A percentile compares a stretch with the other conserved stretches of the same genome.
Conservation (phyloP, 1,140 invertebrate species). For the Lordiphosa mommai region DNA sequence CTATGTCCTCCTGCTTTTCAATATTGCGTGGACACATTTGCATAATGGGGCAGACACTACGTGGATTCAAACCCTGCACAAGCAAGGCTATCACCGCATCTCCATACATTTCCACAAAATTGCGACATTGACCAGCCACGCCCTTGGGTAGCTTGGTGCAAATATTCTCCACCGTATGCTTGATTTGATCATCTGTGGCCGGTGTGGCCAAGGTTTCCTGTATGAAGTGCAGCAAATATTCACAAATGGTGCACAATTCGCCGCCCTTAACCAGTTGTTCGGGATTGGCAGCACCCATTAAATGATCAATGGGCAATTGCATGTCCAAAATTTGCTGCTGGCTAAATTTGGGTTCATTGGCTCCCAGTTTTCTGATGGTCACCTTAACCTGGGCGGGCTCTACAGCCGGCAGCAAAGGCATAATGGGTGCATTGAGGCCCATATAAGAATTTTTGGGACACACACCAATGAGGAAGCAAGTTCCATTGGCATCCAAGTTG, state of each 20-base stretch:
- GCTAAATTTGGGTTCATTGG: slow-evolving; percentile 66
- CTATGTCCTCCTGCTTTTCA: slow-evolving; percentile 79
- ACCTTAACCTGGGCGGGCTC: slow-evolving; percentile 68
- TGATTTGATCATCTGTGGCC: slow-evolving; percentile 84
- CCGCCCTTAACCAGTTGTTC: slow-evolving; percentile 80
- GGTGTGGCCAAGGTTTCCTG: slow-evolving; percentile 87
- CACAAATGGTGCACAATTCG: slow-evolving; percentile 87
- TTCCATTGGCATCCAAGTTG: slow-evolving; percentile 84
- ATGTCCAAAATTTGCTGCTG: slow-evolving; percentile 59
- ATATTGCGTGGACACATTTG: slow-evolving; percentile 80
- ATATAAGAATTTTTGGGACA: slow-evolving; percentile 81
- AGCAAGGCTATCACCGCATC: slow-evolving; percentile 88
- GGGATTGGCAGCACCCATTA: slow-evolving; percentile 80
- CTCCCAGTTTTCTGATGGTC: slow-evolving; percentile 68
- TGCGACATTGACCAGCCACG: slow-evolving; percentile 84
- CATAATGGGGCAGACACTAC: slow-evolving; percentile 80
- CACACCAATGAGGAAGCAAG: slow-evolving; percentile 87
- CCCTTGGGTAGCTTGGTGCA: slow-evolving; percentile 85
- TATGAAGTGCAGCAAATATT: slow-evolving; percentile 90
- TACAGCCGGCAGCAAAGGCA: slow-evolving; percentile 65
- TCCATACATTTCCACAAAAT: slow-evolving; percentile 89
- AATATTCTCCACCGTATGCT: slow-evolving; percentile 83
- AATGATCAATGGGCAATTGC: slow-evolving; percentile 85
- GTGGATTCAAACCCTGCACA: slow-evolving; percentile 90
- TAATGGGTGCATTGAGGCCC: slow-evolving; percentile 39